Base-by-base conservation (phyloP, 2,888 invertebrate species). In the Suillia variegata region DNA sequence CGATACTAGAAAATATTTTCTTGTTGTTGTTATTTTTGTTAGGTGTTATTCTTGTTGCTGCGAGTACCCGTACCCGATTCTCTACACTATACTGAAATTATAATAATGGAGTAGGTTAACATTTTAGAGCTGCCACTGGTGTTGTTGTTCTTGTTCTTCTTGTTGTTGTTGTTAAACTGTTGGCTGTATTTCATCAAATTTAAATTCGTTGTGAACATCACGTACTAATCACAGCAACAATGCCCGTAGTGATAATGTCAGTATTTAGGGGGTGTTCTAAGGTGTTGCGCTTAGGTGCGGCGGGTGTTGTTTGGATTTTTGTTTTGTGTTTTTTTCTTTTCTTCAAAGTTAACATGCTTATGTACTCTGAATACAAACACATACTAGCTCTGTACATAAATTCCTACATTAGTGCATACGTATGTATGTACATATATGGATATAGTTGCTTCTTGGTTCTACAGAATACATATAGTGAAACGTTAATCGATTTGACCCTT, bases 121-220 rank as follows among this genome's bases (percentile, higher is more conserved):
- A 66, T 59, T 63, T 56, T n/a, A n/a, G n/a, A n/a, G 22, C 13
- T 18, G 8, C 17, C 31, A 31, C 33, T 38, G 45, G 8, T 5
- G 54, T 56, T 56, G 49, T 60, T 45, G 45, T 50, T 48, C 45
- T 52, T 59, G 60, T 62, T 64, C 63, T 62, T 63, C 21, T 58
- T 55, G 54, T 60, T 49, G 56, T 59, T 57, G 67, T 64, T 68
- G 45, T 59, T 24, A 49, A 17, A 24, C 3, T 38, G 34, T 18
- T 53, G 22, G 70, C 67, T 72, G 67, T 69, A 61, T 69, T 68
- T 62, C 70, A 74, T 73, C 69, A 70, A 74, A 71, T 74, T 75
- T 67, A 71, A 71, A 73, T 70, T 73, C 68, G 70, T 70, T 66
- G 67, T 64, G 65, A 78, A 77, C 71, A 78, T 78, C 77, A 76